Evolutionary conservation across 2,113 vertebrate species (phyloP).

Genomic region (Nettapus auritus): DNA sequence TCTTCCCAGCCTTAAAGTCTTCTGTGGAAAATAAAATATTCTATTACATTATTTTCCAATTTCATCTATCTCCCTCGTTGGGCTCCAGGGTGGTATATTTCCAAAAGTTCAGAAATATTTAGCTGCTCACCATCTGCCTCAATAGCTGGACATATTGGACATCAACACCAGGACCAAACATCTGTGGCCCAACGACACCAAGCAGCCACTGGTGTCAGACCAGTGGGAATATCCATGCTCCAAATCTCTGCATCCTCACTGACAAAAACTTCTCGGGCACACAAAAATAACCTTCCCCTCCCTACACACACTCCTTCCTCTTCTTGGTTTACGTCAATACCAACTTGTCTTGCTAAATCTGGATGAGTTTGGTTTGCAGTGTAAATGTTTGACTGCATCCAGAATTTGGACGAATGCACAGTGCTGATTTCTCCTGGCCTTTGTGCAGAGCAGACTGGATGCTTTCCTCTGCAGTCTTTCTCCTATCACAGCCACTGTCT

Average conservation of each 20-base stretch:
- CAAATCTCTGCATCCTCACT: neutral
- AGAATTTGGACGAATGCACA: neutral
- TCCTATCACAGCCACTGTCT: neutral
- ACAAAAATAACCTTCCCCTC: neutral
- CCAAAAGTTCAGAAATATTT: slow-evolving; percentile 81
- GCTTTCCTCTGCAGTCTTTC: neutral
- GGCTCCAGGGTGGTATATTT: slow-evolving; percentile 78
- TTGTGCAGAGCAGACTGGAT: neutral
- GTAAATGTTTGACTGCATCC: neutral
- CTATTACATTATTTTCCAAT: slow-evolving; percentile 90
- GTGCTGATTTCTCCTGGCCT: neutral
- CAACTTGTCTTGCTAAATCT: neutral
- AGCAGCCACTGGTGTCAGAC: neutral
- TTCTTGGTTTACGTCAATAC: neutral
- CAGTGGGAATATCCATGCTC: neutral
- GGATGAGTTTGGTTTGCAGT: neutral
- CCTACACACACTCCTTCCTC: neutral
- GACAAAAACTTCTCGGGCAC: neutral
- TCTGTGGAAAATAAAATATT: slow-evolving; percentile 83
- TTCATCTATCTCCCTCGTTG: slow-evolving; percentile 75
- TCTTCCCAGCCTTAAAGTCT: slow-evolving; percentile 73
- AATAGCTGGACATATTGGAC: slow-evolving; percentile 85
- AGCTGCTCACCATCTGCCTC: slow-evolving; percentile 86
- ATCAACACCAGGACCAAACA: slow-evolving; percentile 80
- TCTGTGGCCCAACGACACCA: slow-evolving; percentile 66